These are phyloP conservation scores for Seira sanloemensis DNA, from an alignment of 2,888 invertebrate genomes.

Conservation along the genomic window DNA sequence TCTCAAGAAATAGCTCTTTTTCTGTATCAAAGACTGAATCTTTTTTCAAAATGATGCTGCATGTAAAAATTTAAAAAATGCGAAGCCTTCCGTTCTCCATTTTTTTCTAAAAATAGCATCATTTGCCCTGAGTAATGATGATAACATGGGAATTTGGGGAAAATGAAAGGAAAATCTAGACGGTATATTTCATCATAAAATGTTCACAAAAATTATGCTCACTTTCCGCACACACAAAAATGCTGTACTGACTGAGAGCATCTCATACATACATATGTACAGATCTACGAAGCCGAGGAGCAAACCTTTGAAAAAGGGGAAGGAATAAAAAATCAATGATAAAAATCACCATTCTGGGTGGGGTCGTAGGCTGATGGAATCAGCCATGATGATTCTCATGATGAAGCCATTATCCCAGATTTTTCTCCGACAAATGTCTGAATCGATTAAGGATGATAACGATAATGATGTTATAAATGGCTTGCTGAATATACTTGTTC, in stretches of 20 bases:
- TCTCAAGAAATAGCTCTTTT: background rate
- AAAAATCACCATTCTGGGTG: constrained; percentile 46
- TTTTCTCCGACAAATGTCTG: constrained; percentile 68
- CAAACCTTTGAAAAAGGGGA: constrained; percentile 7
- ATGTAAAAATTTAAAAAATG: background rate
- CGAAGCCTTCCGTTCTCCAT: background rate
- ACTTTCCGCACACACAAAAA: too few species aligned
- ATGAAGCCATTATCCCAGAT: constrained; percentile 72
- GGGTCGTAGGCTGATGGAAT: constrained; percentile 67
- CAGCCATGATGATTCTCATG: constrained; percentile 70
- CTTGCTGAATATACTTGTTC: constrained; percentile 12
- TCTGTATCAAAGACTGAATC: background rate
- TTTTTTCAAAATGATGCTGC: background rate
- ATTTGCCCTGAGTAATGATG: background rate
- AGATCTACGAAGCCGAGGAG: background rate
- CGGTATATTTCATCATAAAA: constrained; percentile 25
- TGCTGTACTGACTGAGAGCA: background rate
- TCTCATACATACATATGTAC: too few species aligned
- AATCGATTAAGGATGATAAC: constrained; percentile 60
- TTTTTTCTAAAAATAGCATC: background rate
- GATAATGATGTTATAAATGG: constrained; percentile 58
- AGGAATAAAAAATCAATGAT: background rate
- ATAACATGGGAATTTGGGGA: background rate
- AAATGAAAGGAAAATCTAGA: constrained; percentile 43
- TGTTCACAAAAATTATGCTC: background rate